Percentiles rank a stretch among this genome's conserved stretches.
phyloP scores from a whole-genome alignment of 2,113 vertebrate genomes.

The Burhinus oedicnemus region DNA sequence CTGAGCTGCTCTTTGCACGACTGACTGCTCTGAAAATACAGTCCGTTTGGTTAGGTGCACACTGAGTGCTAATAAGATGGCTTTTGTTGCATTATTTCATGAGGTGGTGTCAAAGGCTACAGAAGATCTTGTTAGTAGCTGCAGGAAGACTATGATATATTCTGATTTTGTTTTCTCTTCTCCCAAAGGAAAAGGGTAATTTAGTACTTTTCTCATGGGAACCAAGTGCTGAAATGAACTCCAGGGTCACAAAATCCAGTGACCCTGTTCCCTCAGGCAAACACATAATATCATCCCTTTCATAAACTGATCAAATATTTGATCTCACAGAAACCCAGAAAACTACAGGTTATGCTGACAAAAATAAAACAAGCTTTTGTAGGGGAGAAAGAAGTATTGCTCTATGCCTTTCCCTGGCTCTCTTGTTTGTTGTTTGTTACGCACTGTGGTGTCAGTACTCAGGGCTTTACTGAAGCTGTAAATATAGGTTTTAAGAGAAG shows the following conservation, averaged over 20 bases:
- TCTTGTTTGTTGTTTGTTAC: conserved; percentile 24
- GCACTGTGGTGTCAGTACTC: not conserved
- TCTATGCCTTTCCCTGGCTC: not conserved
- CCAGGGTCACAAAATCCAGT: conserved; percentile 5
- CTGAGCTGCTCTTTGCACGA: not conserved
- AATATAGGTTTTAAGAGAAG: not conserved
- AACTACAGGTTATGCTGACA: conserved; percentile 36
- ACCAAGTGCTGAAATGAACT: conserved; percentile 14
- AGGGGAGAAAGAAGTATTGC: not conserved
- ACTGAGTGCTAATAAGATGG: not conserved
- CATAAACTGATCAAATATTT: conserved; percentile 52
- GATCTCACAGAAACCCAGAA: conserved; percentile 18
- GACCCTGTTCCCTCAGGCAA: conserved; percentile 8
- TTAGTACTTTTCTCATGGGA: conserved; percentile 44
- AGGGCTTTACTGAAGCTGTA: not conserved
- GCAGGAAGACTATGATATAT: not conserved
- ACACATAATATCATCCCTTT: conserved; percentile 23
- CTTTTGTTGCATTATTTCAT: not conserved
- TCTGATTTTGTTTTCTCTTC: conserved; percentile 23
- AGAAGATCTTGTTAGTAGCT: conserved; percentile 28
- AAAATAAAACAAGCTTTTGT: conserved; percentile 18
- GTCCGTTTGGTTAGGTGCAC: not conserved
- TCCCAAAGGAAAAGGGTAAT: conserved; percentile 26
- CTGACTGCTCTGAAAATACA: not conserved
- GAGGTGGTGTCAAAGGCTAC: conserved; percentile 44